These are phyloP conservation scores for Zaprionus bogoriensis DNA, from an alignment of 2,888 invertebrate species.

Conservation along the genomic window DNA sequence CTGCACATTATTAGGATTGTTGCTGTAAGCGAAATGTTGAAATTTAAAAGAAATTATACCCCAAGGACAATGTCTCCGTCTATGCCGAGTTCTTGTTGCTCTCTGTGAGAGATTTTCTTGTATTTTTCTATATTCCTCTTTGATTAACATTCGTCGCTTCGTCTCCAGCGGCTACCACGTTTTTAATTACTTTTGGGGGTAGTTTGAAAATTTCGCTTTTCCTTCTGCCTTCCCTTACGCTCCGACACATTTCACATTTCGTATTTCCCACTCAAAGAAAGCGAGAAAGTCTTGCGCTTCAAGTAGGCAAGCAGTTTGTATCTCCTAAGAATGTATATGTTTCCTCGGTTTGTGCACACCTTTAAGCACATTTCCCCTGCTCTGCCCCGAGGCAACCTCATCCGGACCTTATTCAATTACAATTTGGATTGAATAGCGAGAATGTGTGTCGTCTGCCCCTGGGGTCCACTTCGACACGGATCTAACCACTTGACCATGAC, in stretches of 20 bases:
- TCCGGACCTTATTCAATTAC: slow-evolving; percentile 61
- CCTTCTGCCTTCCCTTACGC: slow-evolving; percentile 20
- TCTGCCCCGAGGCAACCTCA: slow-evolving; percentile 13
- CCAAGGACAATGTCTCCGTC: slow-evolving; percentile 64
- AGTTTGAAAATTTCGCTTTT: slow-evolving; percentile 52
- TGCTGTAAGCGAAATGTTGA: slow-evolving; percentile 51
- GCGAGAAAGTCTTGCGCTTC: slow-evolving; percentile 41
- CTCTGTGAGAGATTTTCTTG: slow-evolving; percentile 39
- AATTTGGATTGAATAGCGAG: slow-evolving; percentile 36
- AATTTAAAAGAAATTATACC: slow-evolving; percentile 78
- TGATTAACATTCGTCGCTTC: slow-evolving; percentile 72
- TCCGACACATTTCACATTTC: background rate
- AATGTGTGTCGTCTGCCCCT: slow-evolving; percentile 35
- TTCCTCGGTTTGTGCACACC: slow-evolving; percentile 2
- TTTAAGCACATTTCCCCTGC: no score
- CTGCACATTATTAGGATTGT: slow-evolving; percentile 14
- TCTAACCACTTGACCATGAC: slow-evolving; percentile 64
- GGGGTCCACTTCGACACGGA: slow-evolving; percentile 52
- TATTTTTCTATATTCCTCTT: slow-evolving; percentile 69
- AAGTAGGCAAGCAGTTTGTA: slow-evolving; percentile 32
- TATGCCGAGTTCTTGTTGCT: slow-evolving; percentile 1
- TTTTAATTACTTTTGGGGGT: slow-evolving; percentile 78
- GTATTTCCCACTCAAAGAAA: slow-evolving; percentile 34
- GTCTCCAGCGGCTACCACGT: slow-evolving; percentile 59
- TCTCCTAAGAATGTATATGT: no score